These are phyloP conservation scores for Egretta garzetta DNA, from an alignment of 2,113 vertebrate genomes.

Conservation along the genomic window DNA sequence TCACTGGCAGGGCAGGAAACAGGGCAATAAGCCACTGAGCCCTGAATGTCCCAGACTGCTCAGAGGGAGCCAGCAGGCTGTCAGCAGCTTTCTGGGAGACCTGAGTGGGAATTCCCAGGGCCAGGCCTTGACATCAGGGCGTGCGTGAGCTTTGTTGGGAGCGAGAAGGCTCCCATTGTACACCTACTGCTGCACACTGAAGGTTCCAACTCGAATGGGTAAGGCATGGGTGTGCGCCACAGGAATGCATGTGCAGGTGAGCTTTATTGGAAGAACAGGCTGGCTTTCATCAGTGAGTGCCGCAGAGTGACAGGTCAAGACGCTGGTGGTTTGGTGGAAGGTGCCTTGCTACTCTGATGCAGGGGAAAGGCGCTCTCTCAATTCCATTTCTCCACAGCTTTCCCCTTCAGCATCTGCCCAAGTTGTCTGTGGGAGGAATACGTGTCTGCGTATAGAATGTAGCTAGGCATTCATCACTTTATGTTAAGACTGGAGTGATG, in stretches of 20 bases:
- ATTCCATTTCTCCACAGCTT: background rate
- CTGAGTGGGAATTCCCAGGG: background rate
- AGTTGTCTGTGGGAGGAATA: background rate
- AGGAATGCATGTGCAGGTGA: background rate
- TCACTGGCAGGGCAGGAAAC: background rate
- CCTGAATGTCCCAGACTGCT: background rate
- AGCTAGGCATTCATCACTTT: background rate
- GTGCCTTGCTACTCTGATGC: background rate
- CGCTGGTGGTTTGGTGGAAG: background rate
- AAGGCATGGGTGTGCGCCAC: background rate
- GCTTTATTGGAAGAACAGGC: background rate
- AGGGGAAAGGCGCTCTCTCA: background rate
- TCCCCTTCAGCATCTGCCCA: too few relatives aligned
- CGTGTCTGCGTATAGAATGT: fast-evolving
- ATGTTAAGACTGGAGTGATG: background rate
- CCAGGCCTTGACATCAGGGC: background rate
- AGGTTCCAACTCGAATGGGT: background rate
- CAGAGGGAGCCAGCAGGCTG: background rate
- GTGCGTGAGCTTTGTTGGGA: background rate
- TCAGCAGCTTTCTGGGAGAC: background rate
- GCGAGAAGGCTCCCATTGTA: fast-evolving
- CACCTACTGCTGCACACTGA: background rate
- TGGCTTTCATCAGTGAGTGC: background rate
- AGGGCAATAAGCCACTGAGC: background rate
- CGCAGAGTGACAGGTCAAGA: background rate